Conservation (phyloP, 2,888 invertebrate species). For the Acrobasis suavella region DNA sequence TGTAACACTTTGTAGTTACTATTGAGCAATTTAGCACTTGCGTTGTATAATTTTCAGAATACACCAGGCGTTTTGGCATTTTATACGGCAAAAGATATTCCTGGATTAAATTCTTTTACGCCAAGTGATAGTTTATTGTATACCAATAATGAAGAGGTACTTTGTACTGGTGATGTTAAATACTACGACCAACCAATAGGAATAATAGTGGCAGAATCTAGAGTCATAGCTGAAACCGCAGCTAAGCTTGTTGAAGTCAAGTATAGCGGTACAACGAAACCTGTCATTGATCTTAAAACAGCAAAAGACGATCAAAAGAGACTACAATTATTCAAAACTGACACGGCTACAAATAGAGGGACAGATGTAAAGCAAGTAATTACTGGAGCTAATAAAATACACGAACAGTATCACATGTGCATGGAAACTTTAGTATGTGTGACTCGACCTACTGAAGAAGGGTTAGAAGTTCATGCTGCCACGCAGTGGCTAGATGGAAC, state of each 20-base stretch:
- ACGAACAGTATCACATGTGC: slow-evolving; percentile 87
- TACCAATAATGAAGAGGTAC: slow-evolving; percentile 55
- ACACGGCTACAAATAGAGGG: slow-evolving; percentile 42
- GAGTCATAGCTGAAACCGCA: slow-evolving; percentile 78
- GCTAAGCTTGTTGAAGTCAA: slow-evolving; percentile 77
- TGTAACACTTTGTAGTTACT: background rate
- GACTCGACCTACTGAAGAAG: slow-evolving; percentile 85
- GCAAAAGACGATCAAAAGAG: slow-evolving; percentile 40
- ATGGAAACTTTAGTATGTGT: slow-evolving; percentile 87
- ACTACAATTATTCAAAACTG: slow-evolving; percentile 27
- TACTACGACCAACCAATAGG: slow-evolving; percentile 53
- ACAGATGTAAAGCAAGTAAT: slow-evolving; percentile 58
- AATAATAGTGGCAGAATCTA: slow-evolving; percentile 81
- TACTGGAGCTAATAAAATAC: slow-evolving; percentile 73
- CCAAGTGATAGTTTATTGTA: slow-evolving; percentile 38
- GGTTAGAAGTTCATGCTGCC: slow-evolving; percentile 83
- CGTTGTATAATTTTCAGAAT: slow-evolving; percentile 58
- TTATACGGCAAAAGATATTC: slow-evolving; percentile 84
- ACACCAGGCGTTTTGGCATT: slow-evolving; percentile 84
- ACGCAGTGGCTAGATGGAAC: slow-evolving; percentile 83
- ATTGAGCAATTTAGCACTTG: background rate
- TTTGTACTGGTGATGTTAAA: slow-evolving; percentile 46
- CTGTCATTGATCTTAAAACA: slow-evolving; percentile 40
- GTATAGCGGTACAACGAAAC: slow-evolving; percentile 65
- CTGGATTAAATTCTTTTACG: slow-evolving; percentile 83